A percentile compares a stretch with the other conserved stretches of the same genome.
Conservation (phyloP, 2,797 vertebrate species). For the Syngnathus rostellatus region DNA sequence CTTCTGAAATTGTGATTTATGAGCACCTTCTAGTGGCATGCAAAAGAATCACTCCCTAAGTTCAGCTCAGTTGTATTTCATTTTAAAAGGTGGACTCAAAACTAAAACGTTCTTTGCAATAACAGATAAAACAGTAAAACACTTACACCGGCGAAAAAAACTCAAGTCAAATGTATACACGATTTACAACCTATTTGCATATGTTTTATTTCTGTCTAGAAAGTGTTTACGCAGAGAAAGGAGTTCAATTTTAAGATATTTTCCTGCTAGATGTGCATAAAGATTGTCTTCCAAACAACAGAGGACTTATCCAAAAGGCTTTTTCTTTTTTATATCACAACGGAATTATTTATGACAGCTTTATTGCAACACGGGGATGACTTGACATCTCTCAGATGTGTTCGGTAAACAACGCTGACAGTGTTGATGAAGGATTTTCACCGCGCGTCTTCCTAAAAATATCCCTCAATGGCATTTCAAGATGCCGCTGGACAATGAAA, state of each 20-base stretch:
- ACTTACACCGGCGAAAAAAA: not conserved
- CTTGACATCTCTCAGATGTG: slow-evolving; percentile 5
- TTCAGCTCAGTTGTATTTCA: no score
- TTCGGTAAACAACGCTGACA: slow-evolving; percentile 1
- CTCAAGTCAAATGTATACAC: not conserved
- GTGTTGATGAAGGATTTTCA: slow-evolving; percentile 6
- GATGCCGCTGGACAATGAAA: slow-evolving; percentile 4
- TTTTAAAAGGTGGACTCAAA: no score
- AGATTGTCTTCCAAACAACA: slow-evolving; percentile 5
- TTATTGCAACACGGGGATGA: not conserved
- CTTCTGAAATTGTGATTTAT: no score
- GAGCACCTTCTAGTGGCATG: no score
- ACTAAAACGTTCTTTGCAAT: no score
- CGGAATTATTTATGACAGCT: slow-evolving; percentile 5
- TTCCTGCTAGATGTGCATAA: not conserved
- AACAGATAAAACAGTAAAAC: not conserved
- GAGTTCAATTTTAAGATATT: not conserved
- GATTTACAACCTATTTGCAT: not conserved
- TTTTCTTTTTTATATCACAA: not conserved
- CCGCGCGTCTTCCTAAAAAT: slow-evolving; percentile 1
- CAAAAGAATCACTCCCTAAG: no score
- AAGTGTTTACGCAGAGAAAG: not conserved
- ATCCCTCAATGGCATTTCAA: slow-evolving; percentile 3
- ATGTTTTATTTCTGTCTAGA: slow-evolving; percentile 5
- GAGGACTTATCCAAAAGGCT: slow-evolving; percentile 1